phyloP scores from a whole-genome alignment of 2,888 invertebrate genomes.

The Balanococcus diminutus region DNA sequence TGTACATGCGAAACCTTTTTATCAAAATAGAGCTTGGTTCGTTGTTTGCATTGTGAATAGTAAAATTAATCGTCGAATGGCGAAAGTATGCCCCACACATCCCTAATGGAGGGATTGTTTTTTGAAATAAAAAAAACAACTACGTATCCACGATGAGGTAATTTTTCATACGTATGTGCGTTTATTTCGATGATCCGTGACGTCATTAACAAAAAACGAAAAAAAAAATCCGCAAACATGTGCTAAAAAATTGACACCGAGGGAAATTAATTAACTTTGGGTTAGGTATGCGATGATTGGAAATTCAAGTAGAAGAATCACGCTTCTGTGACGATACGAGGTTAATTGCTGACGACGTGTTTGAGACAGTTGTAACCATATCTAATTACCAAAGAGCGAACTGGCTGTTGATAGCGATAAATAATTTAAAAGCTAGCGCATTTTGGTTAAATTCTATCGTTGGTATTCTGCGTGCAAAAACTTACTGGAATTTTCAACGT shows the following conservation, averaged over 20 bases:
- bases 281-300: background rate
- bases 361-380: background rate
- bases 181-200: slow-evolving; percentile 11
- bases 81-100: background rate
- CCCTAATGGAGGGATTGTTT: slow-evolving; percentile 8
- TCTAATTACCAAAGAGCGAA: background rate
- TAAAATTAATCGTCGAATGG: slow-evolving; percentile 13
- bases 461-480: background rate
- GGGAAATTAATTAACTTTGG: background rate
- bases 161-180: background rate
- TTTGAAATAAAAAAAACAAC: background rate
- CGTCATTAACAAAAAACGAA: background rate
- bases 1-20: slow-evolving; percentile 33
- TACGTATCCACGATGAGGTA: background rate
- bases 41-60: slow-evolving; percentile 32
- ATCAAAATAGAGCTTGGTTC: background rate
- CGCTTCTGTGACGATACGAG: background rate
- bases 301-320: background rate
- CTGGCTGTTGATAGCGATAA: background rate
- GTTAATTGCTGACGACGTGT: background rate
- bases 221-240: no score
- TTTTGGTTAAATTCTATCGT: background rate
- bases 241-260: background rate
- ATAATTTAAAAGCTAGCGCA: background rate
- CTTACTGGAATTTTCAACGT: slow-evolving; percentile 24